These are phyloP conservation scores for Drosophila kohkoa DNA, from an alignment of 1,140 invertebrate genomes.

Conservation along the genomic window DNA sequence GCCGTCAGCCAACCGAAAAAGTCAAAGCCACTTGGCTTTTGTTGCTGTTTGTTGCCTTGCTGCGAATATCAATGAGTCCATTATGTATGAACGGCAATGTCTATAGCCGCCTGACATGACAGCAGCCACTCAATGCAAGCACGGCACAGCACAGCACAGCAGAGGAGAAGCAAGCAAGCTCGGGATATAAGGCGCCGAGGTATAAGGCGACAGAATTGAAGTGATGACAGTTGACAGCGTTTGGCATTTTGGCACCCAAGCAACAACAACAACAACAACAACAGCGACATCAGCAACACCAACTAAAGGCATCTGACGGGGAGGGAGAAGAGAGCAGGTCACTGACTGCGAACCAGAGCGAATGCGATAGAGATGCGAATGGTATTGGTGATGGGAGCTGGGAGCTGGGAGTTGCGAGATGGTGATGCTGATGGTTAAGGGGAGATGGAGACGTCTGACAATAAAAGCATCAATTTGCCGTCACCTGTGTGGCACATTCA, in stretches of 20 bases:
- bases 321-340: not conserved
- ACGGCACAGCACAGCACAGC: too few relatives aligned
- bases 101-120: conserved; percentile 77
- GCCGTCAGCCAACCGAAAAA: conserved; percentile 33
- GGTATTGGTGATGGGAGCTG: not conserved
- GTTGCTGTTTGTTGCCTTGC: conserved; percentile 60
- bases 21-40: conserved; percentile 66
- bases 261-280: conserved; percentile 36
- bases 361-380: not conserved
- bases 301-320: too few relatives aligned
- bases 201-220: conserved; percentile 19
- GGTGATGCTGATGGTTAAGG: not conserved
- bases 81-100: conserved; percentile 80
- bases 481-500: conserved; percentile 71
- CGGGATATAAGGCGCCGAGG: not conserved
- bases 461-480: conserved; percentile 79
- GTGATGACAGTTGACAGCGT: conserved; percentile 60
- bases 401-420: not conserved
- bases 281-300: conserved; percentile 23
- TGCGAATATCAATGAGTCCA: conserved; percentile 79
- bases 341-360: conserved; percentile 1
- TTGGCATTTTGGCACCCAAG: conserved; percentile 59
- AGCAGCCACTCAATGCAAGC: conserved; percentile 43
- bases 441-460: conserved; percentile 50
- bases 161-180: too few relatives aligned